phyloP scores from a whole-genome alignment of 1,140 invertebrate genomes.

The Myzus persicae region DNA sequence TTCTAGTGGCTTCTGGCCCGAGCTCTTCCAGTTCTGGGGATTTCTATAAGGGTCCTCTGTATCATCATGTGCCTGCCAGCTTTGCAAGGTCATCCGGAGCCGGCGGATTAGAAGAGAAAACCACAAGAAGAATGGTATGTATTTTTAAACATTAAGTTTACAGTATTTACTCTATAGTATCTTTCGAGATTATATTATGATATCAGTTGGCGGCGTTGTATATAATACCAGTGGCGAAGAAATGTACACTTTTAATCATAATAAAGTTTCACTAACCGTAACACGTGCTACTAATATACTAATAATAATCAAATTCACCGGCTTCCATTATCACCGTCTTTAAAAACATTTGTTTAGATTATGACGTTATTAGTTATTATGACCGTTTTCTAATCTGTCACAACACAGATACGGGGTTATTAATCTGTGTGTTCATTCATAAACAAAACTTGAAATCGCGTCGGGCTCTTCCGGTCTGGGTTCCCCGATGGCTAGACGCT shows the following conservation, averaged over 20 bases:
- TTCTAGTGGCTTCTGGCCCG: constrained; percentile 71
- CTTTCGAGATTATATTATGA: background rate
- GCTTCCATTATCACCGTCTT: constrained; percentile 5
- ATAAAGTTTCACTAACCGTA: background rate
- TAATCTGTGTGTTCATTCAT: constrained; percentile 33
- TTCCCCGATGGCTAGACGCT: background rate
- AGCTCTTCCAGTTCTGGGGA: constrained; percentile 74
- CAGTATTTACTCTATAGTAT: background rate
- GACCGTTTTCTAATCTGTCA: background rate
- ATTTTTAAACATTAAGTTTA: background rate
- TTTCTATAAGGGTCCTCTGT: constrained; percentile 76
- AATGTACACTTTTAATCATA: background rate
- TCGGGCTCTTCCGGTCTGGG: background rate
- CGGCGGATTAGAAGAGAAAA: constrained; percentile 70
- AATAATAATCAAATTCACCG: constrained; percentile 11
- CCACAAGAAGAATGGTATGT: constrained; percentile 75
- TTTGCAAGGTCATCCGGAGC: constrained; percentile 67
- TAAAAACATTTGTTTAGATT: background rate
- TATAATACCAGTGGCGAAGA: background rate
- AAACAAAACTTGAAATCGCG: constrained; percentile 54
- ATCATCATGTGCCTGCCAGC: constrained; percentile 63
- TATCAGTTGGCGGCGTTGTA: background rate
- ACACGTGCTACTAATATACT: constrained; percentile 5
- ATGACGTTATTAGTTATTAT: background rate
- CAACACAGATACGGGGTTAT: background rate